Evolutionary conservation across 2,113 vertebrate genomes (phyloP), one percentile per base, ranked within the genome.

Genomic region (Poeciliopsis turrubarensis): DNA sequence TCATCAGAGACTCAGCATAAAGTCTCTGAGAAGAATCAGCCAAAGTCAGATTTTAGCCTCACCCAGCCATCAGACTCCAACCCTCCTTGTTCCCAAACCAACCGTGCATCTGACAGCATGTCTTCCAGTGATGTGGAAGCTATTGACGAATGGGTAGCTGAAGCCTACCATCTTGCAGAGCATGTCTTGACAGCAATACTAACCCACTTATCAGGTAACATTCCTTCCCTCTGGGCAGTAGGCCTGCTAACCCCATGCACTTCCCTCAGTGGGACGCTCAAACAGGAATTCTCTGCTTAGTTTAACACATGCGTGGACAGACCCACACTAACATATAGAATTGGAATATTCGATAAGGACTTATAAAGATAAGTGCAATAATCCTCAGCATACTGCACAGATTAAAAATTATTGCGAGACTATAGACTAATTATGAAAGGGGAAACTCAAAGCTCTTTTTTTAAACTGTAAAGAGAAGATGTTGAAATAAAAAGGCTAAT

Each of bases 191-290:
- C 90, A 87, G 92, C 94, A 93, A 93, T 96, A 93, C 95, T 96
- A 94, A 94, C 95, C 85, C 86, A 94, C 88, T 82, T 95, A 86
- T 94, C 96, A 97, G 96, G 96, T 97, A 97, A 95, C 77, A 54
- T 68, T 14, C 75, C 72, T 88, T 90, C 82, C 75, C 80, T 86
- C 78, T 81, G 75, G 89, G 90, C 90, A 75, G 60, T 89, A 82
- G 79, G 87, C 91, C 92, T 92, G 84, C 90, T 93, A 86, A 90
- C 86, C 82, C 84, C 87, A 94, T 78, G 51, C 90, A 91, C 68
- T 57, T 72, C 73, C 65, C 62, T 74, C 71, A 83, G 30, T 19
- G 70, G 37, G 44, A 34, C 9, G 1, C 13, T 66, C 25, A 57
- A 25, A n/a, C 7, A 57, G 25, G 51, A 57, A 8, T 19, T 47